phyloP scores from a whole-genome alignment of 2,113 vertebrate species.

The Rhinoderma darwinii region DNA sequence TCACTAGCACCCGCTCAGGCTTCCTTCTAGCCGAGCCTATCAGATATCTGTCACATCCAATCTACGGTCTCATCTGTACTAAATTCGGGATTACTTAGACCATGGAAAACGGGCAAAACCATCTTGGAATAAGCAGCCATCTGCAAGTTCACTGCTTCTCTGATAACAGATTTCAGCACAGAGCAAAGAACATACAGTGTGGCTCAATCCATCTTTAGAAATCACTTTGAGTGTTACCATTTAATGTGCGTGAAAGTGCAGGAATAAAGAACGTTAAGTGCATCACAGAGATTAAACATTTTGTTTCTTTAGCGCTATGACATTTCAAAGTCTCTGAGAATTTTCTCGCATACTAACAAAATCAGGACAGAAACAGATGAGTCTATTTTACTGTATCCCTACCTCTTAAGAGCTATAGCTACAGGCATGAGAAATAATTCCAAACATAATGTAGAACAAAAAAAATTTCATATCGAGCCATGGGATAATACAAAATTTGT shows the following conservation, averaged over 20 bases:
- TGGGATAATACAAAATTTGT: constrained; percentile 1
- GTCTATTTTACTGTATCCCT: constrained; percentile 36
- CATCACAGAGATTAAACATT: constrained; percentile 33
- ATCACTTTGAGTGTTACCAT: constrained; percentile 27
- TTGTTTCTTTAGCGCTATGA: constrained; percentile 37
- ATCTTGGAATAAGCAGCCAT: constrained; percentile 18
- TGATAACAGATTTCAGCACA: constrained; percentile 14
- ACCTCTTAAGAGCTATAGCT: constrained; percentile 28
- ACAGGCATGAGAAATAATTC: constrained; percentile 17
- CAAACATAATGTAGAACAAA: constrained; percentile 4
- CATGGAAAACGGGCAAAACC: background rate
- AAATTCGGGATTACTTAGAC: constrained; percentile 26
- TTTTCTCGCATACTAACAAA: constrained; percentile 22
- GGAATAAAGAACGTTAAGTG: constrained; percentile 43
- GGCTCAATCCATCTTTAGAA: constrained; percentile 33
- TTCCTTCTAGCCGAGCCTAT: constrained; percentile 15
- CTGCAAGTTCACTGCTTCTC: constrained; percentile 20
- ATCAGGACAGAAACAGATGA: constrained; percentile 36
- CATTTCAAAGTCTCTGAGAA: constrained; percentile 40
- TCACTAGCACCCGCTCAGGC: constrained; percentile 1
- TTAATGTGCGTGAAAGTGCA: constrained; percentile 45
- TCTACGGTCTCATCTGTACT: constrained; percentile 14
- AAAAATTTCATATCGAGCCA: background rate
- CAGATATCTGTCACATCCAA: constrained; percentile 32
- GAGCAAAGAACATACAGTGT: background rate